These are phyloP conservation scores for Drosophila ironensis DNA, from an alignment of 1,140 invertebrate genomes.

Conservation along the genomic window DNA sequence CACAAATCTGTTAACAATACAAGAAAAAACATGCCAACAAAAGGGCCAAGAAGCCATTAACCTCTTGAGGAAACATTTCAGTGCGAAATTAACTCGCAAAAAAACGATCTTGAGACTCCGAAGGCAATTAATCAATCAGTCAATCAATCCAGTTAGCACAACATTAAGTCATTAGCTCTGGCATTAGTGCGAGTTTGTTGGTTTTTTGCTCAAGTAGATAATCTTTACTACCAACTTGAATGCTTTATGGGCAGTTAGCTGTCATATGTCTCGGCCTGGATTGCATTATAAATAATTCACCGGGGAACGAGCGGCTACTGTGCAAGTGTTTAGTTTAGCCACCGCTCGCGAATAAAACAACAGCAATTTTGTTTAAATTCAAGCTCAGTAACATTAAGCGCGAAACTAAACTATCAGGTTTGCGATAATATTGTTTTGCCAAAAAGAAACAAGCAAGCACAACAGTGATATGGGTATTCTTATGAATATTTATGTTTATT, in stretches of 20 bases:
- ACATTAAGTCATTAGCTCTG: constrained; percentile 33
- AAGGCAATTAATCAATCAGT: constrained; percentile 7
- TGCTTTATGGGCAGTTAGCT: constrained; percentile 30
- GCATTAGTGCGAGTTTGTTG: not conserved
- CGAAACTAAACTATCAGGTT: constrained; percentile 30
- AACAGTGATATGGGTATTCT: constrained; percentile 35
- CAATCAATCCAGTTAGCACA: constrained; percentile 39
- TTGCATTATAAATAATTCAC: constrained; percentile 12
- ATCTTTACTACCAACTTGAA: constrained; percentile 14
- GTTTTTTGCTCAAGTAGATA: not conserved
- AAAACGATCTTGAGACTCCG: constrained; percentile 15
- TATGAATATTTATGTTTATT: constrained; percentile 52
- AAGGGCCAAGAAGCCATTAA: constrained; percentile 54
- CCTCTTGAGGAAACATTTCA: constrained; percentile 23
- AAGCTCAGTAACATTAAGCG: constrained; percentile 2
- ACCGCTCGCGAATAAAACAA: constrained; percentile 5
- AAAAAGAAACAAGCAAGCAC: constrained; percentile 2
- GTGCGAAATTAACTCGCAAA: not conserved
- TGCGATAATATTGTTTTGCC: constrained; percentile 27
- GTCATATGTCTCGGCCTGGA: constrained; percentile 19
- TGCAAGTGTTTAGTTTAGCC: not conserved
- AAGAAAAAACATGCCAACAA: constrained; percentile 24
- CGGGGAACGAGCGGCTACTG: constrained; percentile 16
- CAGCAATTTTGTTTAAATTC: not conserved
- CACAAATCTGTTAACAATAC: too few relatives aligned